Percentiles rank a stretch among this genome's conserved stretches.
phyloP scores from a whole-genome alignment of 2,797 vertebrate genomes.

The Sciaenops ocellatus region DNA sequence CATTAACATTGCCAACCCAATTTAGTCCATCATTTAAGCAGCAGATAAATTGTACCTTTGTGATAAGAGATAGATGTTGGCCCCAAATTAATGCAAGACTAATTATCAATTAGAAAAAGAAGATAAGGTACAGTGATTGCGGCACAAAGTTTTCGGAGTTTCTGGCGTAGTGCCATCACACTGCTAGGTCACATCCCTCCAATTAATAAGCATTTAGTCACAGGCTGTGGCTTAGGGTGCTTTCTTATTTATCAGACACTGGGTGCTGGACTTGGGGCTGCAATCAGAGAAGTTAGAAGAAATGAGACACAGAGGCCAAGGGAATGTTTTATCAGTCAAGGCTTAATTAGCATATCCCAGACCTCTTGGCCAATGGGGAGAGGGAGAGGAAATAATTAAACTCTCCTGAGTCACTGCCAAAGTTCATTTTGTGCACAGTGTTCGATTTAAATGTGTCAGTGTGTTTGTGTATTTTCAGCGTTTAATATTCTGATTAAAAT shows the following conservation, averaged over 20 bases:
- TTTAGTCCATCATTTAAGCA: slow-evolving; percentile 78
- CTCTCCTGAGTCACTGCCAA: slow-evolving; percentile 67
- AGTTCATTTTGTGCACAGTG: slow-evolving; percentile 46
- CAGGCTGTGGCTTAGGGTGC: slow-evolving; percentile 53
- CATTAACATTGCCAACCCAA: slow-evolving; percentile 78
- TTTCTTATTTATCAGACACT: slow-evolving; percentile 64
- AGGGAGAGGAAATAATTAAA: slow-evolving; percentile 70
- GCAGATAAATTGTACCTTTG: slow-evolving; percentile 81
- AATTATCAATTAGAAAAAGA: slow-evolving; percentile 81
- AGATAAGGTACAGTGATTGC: slow-evolving; percentile 75
- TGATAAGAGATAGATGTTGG: slow-evolving; percentile 81
- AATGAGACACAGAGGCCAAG: slow-evolving; percentile 72
- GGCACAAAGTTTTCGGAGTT: slow-evolving; percentile 56
- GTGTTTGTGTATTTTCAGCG: slow-evolving; percentile 23
- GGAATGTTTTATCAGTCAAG: slow-evolving; percentile 78
- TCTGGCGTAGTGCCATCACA: slow-evolving; percentile 21
- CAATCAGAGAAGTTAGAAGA: slow-evolving; percentile 73
- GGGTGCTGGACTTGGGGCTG: slow-evolving; percentile 60
- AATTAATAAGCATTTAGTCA: slow-evolving; percentile 69
- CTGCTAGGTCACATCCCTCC: slow-evolving; percentile 54
- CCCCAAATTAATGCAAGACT: slow-evolving; percentile 79
- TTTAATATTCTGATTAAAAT: slow-evolving; percentile 42
- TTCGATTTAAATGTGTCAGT: slow-evolving; percentile 41
- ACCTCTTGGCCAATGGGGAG: slow-evolving; percentile 75
- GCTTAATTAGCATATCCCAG: slow-evolving; percentile 80